Percentiles rank a stretch among this genome's conserved stretches.
Conservation (phyloP, 2,797 vertebrate species). For the Rhadinocentrus ornatus region DNA sequence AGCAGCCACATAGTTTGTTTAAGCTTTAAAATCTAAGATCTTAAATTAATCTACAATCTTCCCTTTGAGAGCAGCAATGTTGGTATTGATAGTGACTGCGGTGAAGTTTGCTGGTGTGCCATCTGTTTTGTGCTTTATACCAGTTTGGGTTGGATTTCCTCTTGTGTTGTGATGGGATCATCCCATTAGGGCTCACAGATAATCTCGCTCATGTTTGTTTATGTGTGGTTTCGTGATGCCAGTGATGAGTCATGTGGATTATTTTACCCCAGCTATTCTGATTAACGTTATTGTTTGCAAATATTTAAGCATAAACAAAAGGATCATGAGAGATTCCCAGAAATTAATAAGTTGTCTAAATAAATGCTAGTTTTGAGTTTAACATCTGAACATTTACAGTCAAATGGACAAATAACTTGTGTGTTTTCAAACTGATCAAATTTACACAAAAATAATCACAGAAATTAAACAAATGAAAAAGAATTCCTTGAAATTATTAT, state of each 20-base stretch:
- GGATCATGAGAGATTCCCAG: background rate
- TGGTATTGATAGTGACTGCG: background rate
- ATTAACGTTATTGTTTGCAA: conserved; percentile 26
- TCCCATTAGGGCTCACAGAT: conserved; percentile 51
- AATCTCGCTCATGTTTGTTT: conserved; percentile 53
- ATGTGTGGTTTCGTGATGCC: conserved; percentile 35
- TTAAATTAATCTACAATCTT: background rate
- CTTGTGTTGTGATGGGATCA: conserved; percentile 58
- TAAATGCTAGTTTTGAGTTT: background rate
- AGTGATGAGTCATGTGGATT: conserved; percentile 59
- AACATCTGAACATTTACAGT: background rate
- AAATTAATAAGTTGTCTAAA: background rate
- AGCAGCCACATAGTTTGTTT: background rate
- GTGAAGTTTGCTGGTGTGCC: background rate
- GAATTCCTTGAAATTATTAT: too few species aligned
- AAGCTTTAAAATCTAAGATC: conserved; percentile 4
- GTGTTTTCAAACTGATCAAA: too few species aligned
- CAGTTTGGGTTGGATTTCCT: conserved; percentile 48
- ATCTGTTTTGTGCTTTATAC: conserved; percentile 20
- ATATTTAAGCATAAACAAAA: background rate
- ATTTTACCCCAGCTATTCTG: conserved; percentile 35
- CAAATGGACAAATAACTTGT: background rate
- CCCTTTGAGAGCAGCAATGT: background rate
- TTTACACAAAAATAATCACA: too few species aligned
- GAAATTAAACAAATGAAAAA: too few species aligned